Base-by-base conservation (phyloP, 2,888 invertebrate genomes). In the Pegoplata infirma region DNA sequence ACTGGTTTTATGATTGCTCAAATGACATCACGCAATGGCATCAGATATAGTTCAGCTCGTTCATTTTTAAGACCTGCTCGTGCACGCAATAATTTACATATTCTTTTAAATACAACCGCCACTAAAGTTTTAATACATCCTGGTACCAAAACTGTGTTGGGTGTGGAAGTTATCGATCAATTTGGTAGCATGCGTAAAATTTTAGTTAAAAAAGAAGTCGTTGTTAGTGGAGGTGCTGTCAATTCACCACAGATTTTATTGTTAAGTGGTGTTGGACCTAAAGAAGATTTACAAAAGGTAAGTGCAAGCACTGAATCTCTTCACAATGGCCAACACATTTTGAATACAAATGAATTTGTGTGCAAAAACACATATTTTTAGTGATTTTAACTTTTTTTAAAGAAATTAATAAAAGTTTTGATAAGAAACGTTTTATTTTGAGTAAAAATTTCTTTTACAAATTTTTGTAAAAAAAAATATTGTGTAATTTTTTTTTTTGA, bases 241-340 rank as follows among this genome's bases (percentile, higher is more conserved):
- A 98, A 97, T 82, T 96, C 98, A 0, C 98, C 98, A 0, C 98
- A 99, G 87, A 91, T 99, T 55, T 92, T 99, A 12, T 92, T 98
- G 85, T 91, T 97, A 47, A 97, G 97, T 82, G 98, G 98, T 8
- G 91, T 98, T 10, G 97, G 97, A 0, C 95, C 95, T 28, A 92
- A 91, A 1, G 92, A 92, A 0, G 94, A 96, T 14, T 90, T 97
- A 16, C 83, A 91, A 10, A 90, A 90, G 80, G 92, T 91, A 1
- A 90, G 76, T 5, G n/a, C n/a, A n/a, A n/a, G n/a, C n/a, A n/a
- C n/a, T n/a, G n/a, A n/a, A n/a, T n/a, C n/a, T n/a, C n/a, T n/a
- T n/a, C n/a, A n/a, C n/a, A n/a, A n/a, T n/a, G n/a, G n/a, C n/a
- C n/a, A n/a, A n/a, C n/a, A n/a, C n/a, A n/a, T n/a, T n/a, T n/a